These are phyloP conservation scores for Mesorhabditis belari DNA, from an alignment of 2,888 invertebrate genomes.

Conservation along the genomic window DNA sequence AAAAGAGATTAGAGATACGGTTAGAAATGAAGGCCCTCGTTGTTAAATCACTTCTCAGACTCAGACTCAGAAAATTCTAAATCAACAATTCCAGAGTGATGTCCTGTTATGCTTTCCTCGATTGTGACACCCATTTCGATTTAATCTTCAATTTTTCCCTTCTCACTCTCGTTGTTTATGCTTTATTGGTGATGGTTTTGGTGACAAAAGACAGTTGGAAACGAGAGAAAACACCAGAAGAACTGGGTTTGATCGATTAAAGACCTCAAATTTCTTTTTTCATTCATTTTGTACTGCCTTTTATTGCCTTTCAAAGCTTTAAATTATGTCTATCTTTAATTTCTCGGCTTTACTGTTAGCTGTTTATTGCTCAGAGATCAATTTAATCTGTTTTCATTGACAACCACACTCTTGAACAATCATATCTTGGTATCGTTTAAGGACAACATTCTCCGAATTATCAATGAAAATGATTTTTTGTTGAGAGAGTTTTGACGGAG, in stretches of 20 bases:
- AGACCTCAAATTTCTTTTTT: neutral
- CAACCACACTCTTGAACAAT: slow-evolving; percentile 95
- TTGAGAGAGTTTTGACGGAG: slow-evolving; percentile 76
- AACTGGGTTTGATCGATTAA: slow-evolving; percentile 17
- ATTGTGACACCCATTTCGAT: slow-evolving; percentile 26
- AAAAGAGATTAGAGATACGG: too few relatives aligned
- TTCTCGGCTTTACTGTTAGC: neutral
- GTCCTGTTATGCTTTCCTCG: too few relatives aligned
- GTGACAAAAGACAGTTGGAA: slow-evolving; percentile 34
- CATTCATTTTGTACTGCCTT: slow-evolving; percentile 1
- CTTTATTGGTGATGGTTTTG: slow-evolving; percentile 25
- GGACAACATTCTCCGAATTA: slow-evolving; percentile 80
- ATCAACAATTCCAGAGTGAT: too few relatives aligned
- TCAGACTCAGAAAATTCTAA: too few relatives aligned
- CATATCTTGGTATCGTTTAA: slow-evolving; percentile 93
- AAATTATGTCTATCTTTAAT: neutral
- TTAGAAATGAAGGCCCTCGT: too few relatives aligned
- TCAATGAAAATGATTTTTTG: slow-evolving; percentile 84
- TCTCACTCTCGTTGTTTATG: slow-evolving; percentile 32
- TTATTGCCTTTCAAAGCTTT: slow-evolving; percentile 1
- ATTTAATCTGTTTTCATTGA: slow-evolving; percentile 66
- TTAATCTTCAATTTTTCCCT: slow-evolving; percentile 32
- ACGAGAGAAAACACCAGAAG: slow-evolving; percentile 38
- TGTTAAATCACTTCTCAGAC: too few relatives aligned
- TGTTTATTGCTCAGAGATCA: neutral